Percentiles rank a stretch among this genome's conserved stretches.
These are phyloP conservation scores for Zoanthus sansibaricus DNA, from an alignment of 92 coral and sea anemone species.

Conservation along the genomic window DNA sequence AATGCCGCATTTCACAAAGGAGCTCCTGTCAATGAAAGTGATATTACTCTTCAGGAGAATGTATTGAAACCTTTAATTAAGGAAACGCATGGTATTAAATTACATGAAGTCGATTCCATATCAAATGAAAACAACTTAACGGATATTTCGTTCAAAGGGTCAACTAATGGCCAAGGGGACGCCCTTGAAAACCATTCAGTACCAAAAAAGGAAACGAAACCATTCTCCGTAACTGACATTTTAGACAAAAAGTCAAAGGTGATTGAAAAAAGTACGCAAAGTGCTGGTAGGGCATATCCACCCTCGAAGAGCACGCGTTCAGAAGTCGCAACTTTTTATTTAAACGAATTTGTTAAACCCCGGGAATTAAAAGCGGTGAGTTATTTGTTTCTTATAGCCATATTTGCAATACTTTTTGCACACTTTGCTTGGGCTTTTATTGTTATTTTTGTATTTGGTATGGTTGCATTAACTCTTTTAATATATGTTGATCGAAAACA, in stretches of 20 bases:
- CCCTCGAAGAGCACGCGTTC: neutral
- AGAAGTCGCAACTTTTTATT: neutral
- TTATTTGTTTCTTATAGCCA: neutral
- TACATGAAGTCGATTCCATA: neutral
- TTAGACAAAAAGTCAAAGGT: neutral
- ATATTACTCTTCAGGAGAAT: neutral
- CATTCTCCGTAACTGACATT: neutral
- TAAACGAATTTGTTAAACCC: neutral
- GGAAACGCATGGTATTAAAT: neutral
- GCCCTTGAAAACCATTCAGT: neutral
- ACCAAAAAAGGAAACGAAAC: neutral
- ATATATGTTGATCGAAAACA: neutral
- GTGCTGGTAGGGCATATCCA: neutral
- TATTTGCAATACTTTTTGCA: neutral
- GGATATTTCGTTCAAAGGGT: neutral
- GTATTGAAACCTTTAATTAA: neutral
- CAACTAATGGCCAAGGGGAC: neutral
- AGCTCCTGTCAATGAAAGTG: neutral
- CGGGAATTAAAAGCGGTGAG: constrained; percentile 2
- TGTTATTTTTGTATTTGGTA: neutral
- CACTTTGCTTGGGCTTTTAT: neutral
- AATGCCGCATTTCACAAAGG: neutral
- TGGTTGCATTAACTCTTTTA: neutral
- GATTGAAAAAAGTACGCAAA: neutral
- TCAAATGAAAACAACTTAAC: neutral